These are phyloP conservation scores for Leptoteleia sp. DNA, from an alignment of 1,140 invertebrate species.

Conservation along the genomic window DNA sequence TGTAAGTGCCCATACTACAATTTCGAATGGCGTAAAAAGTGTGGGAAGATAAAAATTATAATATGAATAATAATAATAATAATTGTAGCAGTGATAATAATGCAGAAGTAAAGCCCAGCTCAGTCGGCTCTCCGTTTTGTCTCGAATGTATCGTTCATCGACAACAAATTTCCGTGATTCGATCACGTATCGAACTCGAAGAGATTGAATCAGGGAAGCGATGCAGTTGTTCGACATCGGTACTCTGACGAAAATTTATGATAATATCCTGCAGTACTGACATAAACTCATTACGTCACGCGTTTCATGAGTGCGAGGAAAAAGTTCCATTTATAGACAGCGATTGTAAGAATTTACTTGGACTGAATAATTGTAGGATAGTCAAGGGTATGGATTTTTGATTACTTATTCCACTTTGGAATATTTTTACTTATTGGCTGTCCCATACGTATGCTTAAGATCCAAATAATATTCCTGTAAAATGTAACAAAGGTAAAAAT, in stretches of 20 bases:
- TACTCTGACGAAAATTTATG: slow-evolving; percentile 60
- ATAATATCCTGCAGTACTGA: slow-evolving; percentile 41
- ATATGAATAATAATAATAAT: too few relatives aligned
- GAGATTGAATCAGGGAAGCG: slow-evolving; percentile 40
- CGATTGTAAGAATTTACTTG: slow-evolving; percentile 20
- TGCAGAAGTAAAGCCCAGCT: slow-evolving; percentile 3
- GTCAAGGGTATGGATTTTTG: slow-evolving; percentile 21
- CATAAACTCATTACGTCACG: slow-evolving; percentile 37
- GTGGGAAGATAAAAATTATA: too few relatives aligned
- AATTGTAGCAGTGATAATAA: too few relatives aligned
- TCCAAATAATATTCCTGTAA: too few relatives aligned
- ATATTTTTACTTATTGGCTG: too few relatives aligned
- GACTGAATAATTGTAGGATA: slow-evolving; percentile 36
- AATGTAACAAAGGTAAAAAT: too few relatives aligned
- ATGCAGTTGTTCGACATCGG: slow-evolving; percentile 31
- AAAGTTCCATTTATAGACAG: slow-evolving; percentile 41
- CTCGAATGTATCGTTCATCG: slow-evolving; percentile 35
- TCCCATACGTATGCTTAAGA: too few relatives aligned
- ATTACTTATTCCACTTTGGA: slow-evolving; percentile 13
- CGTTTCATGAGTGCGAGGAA: slow-evolving; percentile 30
- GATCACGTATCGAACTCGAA: slow-evolving; percentile 53
- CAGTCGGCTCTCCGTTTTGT: slow-evolving; percentile 3
- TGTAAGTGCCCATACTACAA: too few relatives aligned
- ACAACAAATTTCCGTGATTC: slow-evolving; percentile 57
- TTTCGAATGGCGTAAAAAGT: too few relatives aligned